phyloP scores from a whole-genome alignment of 2,797 vertebrate genomes.

The Huso huso region DNA sequence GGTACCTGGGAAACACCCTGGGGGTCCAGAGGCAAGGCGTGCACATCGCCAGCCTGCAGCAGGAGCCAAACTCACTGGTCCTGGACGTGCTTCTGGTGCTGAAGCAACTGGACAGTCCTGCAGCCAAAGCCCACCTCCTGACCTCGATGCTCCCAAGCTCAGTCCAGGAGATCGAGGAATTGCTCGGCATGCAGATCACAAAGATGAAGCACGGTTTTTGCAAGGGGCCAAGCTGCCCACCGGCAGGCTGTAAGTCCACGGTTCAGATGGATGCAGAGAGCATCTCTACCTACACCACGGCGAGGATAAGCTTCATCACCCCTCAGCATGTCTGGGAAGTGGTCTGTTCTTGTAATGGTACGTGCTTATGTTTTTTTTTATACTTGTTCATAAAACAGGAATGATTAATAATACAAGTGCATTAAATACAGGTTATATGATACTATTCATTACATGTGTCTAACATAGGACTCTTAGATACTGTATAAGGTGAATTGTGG shows the following conservation, averaged over 20 bases:
- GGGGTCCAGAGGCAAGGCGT: slow-evolving; percentile 66
- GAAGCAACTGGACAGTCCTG: slow-evolving; percentile 42
- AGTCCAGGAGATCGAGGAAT: slow-evolving; percentile 64
- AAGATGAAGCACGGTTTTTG: slow-evolving; percentile 68
- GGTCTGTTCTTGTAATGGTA: slow-evolving; percentile 85
- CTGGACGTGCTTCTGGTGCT: slow-evolving; percentile 78
- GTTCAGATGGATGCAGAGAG: slow-evolving; percentile 65
- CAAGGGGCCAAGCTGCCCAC: slow-evolving; percentile 60
- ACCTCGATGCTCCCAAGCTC: slow-evolving; percentile 55
- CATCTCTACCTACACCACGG: slow-evolving; percentile 75
- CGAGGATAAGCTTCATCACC: slow-evolving; percentile 79
- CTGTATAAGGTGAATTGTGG: too few relatives aligned
- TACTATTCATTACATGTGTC: too few relatives aligned
- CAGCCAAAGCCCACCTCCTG: slow-evolving; percentile 42
- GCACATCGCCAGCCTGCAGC: slow-evolving; percentile 86
- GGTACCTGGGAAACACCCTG: slow-evolving; percentile 64
- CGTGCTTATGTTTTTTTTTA: slow-evolving; percentile 11
- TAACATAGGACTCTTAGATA: too few relatives aligned
- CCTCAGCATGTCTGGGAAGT: slow-evolving; percentile 77
- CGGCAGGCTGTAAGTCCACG: slow-evolving; percentile 68
- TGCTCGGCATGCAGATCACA: slow-evolving; percentile 64
- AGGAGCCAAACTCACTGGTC: slow-evolving; percentile 41
- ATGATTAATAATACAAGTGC: too few relatives aligned
- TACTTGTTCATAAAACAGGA: too few relatives aligned
- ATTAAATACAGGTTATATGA: too few relatives aligned